phyloP scores from a whole-genome alignment of 2,888 invertebrate genomes.

The Malachius bipustulatus region DNA sequence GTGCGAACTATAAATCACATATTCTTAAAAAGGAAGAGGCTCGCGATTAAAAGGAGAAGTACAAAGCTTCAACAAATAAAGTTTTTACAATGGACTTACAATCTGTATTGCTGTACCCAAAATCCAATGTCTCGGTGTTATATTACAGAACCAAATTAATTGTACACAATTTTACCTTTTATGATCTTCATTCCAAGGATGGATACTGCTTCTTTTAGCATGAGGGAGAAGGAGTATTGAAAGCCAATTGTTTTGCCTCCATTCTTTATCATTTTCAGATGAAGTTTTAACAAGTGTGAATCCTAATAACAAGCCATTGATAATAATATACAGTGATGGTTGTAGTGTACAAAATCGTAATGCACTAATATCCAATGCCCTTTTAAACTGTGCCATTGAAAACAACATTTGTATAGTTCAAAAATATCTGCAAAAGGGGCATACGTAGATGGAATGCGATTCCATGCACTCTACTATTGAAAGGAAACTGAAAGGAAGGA shows the following conservation, averaged over 20 bases:
- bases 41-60: background rate
- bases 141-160: conserved; percentile 6
- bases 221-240: no score
- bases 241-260: no score
- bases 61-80: no score
- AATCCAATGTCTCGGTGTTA: conserved; percentile 4
- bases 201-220: no score
- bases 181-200: no score
- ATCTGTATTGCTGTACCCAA: conserved; percentile 4
- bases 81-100: conserved; percentile 5
- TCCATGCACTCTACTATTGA: background rate
- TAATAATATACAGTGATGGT: background rate
- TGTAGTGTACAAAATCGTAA: conserved; percentile 1
- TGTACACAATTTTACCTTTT: conserved; percentile 10
- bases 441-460: conserved; percentile 5
- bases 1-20: background rate
- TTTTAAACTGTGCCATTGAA: background rate
- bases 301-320: background rate
- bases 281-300: background rate
- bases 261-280: background rate
- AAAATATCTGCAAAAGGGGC: conserved; percentile 6
- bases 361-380: background rate
- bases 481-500: conserved; percentile 1
- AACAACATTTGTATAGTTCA: no score
- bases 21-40: background rate